Evolutionary conservation across 2,888 invertebrate genomes (phyloP), one percentile per base, ranked within the genome.

Genomic region (Cheilosia vernalis): DNA sequence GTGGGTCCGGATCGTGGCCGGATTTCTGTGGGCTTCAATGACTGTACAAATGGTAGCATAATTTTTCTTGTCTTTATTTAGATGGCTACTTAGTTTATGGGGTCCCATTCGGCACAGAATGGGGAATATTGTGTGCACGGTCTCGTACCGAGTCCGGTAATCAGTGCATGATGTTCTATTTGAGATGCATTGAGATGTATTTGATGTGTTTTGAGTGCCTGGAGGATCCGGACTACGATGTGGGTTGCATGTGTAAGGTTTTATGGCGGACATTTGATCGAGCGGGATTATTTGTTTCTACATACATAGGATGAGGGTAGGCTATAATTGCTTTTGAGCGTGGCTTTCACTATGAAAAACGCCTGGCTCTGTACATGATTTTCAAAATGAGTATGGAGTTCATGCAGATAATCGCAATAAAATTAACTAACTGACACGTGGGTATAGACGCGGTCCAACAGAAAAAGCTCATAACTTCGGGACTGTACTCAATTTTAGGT

Each of bases 41-140:
- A 76, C 64, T 44, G 77, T 78, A 69, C 86, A 82, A 86, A 82
- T 86, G 78, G 86, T 67, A 86, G 86, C 86, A 86, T 86, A 82
- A 82, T 86, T 82, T 86, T 86, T 55, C 82, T 86, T 82, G 86
- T 86, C 85, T 85, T 85, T 81, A 85, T 85, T 85, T 85, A 85
- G 80, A 85, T 81, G 85, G 85, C 76, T 77, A 85, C 85, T 85
- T 85, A 85, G 81, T 85, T 85, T 76, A 85, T 85, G 85, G 81
- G 66, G 85, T 81, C 72, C 70, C 81, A 80, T 60, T 74, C 74
- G 24, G 67, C 74, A 69, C 37, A 66, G 73, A 73, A 83, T 73
- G 63, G 51, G 67, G 69, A 64, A 53, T 44, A 56, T 70, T 42
- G 17, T 44, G 21, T 58, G 53, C 5, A 67, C 55, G 61, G 78